Evolutionary conservation across 2,888 invertebrate genomes (phyloP).

Genomic region (Drosophila pullipes): DNA sequence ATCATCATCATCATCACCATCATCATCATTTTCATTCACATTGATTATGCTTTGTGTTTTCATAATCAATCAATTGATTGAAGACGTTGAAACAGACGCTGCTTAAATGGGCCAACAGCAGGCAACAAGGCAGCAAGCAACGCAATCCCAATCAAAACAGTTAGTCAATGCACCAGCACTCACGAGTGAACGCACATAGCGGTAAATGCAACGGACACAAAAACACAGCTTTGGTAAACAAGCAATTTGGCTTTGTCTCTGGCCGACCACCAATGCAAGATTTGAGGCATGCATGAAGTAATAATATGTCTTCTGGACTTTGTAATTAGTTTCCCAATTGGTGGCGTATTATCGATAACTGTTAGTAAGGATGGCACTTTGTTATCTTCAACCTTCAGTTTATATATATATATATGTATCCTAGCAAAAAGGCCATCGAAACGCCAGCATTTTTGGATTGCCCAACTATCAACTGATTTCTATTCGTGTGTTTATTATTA

Average conservation of each 20-base stretch:
- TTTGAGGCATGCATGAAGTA: not conserved
- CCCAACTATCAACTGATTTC: not conserved
- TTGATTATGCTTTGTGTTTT: slow-evolving; percentile 63
- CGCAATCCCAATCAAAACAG: slow-evolving; percentile 18
- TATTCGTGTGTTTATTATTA: not conserved
- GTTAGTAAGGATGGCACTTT: not conserved
- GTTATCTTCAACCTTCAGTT: not conserved
- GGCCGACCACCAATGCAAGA: not conserved
- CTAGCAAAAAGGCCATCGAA: not conserved
- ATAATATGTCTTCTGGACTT: not conserved
- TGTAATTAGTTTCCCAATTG: slow-evolving; percentile 5
- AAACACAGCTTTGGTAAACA: not conserved
- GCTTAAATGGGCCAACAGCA: slow-evolving; percentile 43
- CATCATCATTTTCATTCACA: slow-evolving; percentile 33
- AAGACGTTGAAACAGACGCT: slow-evolving; percentile 45
- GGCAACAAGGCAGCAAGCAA: not conserved
- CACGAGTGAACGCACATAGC: slow-evolving; percentile 23
- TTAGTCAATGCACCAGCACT: slow-evolving; percentile 35
- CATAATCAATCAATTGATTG: slow-evolving; percentile 72
- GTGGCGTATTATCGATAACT: not conserved
- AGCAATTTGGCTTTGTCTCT: slow-evolving; percentile 18
- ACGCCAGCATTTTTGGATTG: not conserved
- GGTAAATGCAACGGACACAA: slow-evolving; percentile 32
- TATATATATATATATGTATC: not conserved
- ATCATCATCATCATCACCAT: slow-evolving; percentile 7